phyloP scores from a whole-genome alignment of 2,113 vertebrate genomes.

The Apodemus speciosus region DNA sequence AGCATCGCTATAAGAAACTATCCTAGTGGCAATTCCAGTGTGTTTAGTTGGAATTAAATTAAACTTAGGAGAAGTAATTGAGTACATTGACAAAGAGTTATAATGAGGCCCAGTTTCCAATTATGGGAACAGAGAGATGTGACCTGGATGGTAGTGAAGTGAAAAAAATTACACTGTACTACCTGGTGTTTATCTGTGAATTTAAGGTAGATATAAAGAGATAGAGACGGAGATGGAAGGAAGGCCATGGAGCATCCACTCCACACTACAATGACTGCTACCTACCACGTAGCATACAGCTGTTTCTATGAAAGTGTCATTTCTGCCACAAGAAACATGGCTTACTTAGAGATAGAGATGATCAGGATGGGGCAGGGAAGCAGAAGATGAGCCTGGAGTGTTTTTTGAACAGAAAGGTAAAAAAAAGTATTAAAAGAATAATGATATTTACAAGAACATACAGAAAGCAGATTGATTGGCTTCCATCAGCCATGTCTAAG shows the following conservation, averaged over 20 bases:
- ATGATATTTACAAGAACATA: background rate
- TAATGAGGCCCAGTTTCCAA: background rate
- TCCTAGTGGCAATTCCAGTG: background rate
- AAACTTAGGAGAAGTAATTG: background rate
- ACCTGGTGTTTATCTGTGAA: background rate
- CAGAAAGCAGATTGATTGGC: background rate
- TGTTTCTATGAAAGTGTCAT: conserved; percentile 31
- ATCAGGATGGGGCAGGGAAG: background rate
- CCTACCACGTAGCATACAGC: background rate
- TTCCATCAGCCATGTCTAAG: background rate
- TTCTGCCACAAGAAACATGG: background rate
- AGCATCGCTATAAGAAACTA: background rate
- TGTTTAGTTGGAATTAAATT: background rate
- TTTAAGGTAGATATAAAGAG: background rate
- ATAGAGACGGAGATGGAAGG: background rate
- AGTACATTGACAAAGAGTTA: background rate
- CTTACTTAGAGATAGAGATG: background rate
- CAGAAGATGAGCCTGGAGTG: background rate
- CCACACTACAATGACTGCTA: background rate
- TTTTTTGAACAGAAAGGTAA: background rate
- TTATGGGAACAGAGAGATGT: background rate
- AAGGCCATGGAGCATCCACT: background rate
- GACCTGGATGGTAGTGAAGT: background rate
- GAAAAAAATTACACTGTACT: background rate
- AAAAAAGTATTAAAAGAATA: background rate